A percentile compares a stretch with the other conserved stretches of the same genome.
phyloP scores from a whole-genome alignment of 2,888 invertebrate genomes.

The Heliconius hortense region DNA sequence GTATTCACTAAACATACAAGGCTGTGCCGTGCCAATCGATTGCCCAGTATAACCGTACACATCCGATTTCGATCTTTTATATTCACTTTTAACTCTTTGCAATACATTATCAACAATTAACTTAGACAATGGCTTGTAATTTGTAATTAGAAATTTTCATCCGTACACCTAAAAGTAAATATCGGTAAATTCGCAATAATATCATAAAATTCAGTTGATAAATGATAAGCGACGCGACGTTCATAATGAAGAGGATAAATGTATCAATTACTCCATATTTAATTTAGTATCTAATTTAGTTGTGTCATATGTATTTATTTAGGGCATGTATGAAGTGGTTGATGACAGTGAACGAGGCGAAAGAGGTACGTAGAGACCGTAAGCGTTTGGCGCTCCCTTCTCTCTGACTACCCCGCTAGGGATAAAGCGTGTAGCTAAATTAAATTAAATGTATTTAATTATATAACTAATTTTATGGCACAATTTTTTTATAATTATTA shows the following conservation, averaged over 20 bases:
- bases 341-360: too few species aligned
- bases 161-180: neutral
- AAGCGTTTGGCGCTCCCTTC: too few species aligned
- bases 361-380: too few species aligned
- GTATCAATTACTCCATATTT: neutral
- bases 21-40: constrained; percentile 68
- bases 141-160: constrained; percentile 12
- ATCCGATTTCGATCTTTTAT: constrained; percentile 57
- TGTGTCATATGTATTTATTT: neutral
- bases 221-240: too few species aligned
- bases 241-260: neutral
- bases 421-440: too few species aligned
- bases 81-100: constrained; percentile 21
- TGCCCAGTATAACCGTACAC: constrained; percentile 64
- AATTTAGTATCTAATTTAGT: neutral
- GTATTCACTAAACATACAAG: constrained; percentile 73
- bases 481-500: too few species aligned
- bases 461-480: too few species aligned
- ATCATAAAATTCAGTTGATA: too few species aligned
- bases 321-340: too few species aligned
- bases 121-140: neutral
- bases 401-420: too few species aligned
- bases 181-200: neutral
- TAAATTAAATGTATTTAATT: too few species aligned
- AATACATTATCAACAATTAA: constrained; percentile 14